A percentile compares a stretch with the other conserved stretches of the same genome.
phyloP scores from a whole-genome alignment of 1,140 invertebrate genomes.

The Radopholus similis region DNA sequence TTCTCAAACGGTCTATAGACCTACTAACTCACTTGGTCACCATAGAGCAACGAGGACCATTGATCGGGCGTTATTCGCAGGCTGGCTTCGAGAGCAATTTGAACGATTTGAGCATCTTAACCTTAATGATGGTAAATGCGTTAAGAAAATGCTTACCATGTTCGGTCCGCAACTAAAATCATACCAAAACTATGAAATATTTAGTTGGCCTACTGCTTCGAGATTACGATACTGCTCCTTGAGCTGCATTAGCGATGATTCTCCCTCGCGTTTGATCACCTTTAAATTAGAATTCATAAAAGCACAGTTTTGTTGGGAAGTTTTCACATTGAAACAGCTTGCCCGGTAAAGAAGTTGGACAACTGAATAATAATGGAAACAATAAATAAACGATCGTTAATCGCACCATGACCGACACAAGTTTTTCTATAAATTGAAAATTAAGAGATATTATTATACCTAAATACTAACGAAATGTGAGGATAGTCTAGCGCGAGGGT shows the following conservation, averaged over 20 bases:
- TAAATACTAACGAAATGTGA: constrained; percentile 89
- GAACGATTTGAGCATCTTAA: constrained; percentile 69
- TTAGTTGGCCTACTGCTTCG: constrained; percentile 66
- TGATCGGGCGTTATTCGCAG: constrained; percentile 93
- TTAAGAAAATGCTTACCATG: constrained; percentile 68
- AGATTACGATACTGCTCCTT: constrained; percentile 96
- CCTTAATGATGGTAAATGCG: not conserved
- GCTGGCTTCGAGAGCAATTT: constrained; percentile 94
- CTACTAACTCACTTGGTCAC: too few relatives aligned
- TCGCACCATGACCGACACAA: constrained; percentile 78
- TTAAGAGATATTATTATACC: too few relatives aligned
- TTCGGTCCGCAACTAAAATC: constrained; percentile 69
- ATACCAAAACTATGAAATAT: too few relatives aligned
- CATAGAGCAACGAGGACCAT: constrained; percentile 92
- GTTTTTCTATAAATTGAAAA: too few relatives aligned
- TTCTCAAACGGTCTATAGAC: too few relatives aligned
- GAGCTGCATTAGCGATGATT: constrained; percentile 95
- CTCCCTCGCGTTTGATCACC: constrained; percentile 92
- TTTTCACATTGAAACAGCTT: constrained; percentile 87
- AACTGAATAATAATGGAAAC: constrained; percentile 63
- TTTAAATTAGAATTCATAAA: constrained; percentile 55
- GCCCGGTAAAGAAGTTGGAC: constrained; percentile 94
- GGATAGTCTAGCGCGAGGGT: constrained; percentile 88
- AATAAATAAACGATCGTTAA: not conserved
- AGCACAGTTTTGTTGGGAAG: constrained; percentile 3